These are phyloP conservation scores for Microchrysa polita DNA, from an alignment of 2,888 invertebrate genomes.

Conservation along the genomic window DNA sequence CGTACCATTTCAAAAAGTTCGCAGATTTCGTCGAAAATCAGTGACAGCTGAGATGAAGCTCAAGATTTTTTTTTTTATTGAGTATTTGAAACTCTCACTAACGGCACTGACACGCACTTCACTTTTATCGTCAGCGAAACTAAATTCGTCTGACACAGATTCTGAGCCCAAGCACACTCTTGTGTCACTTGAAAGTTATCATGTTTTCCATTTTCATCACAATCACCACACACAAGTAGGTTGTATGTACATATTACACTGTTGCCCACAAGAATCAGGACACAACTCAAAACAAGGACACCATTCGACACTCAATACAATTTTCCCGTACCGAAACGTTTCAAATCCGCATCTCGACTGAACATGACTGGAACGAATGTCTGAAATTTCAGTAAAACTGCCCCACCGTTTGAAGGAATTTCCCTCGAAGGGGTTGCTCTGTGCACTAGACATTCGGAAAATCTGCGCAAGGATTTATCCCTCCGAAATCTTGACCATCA, in stretches of 20 bases:
- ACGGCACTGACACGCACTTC: not conserved
- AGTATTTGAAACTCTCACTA: too few relatives aligned
- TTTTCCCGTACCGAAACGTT: conserved; percentile 30
- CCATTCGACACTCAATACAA: conserved; percentile 11
- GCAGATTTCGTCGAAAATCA: too few relatives aligned
- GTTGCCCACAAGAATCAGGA: not conserved
- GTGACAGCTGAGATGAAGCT: not conserved
- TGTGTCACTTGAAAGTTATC: not conserved
- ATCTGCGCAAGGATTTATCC: conserved; percentile 2
- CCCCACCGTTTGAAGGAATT: not conserved
- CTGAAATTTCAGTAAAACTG: not conserved
- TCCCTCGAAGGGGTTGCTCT: not conserved
- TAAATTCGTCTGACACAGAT: conserved; percentile 3
- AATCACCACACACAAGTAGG: conserved; percentile 19
- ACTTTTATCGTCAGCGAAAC: not conserved
- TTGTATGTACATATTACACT: conserved; percentile 16
- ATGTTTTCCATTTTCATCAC: conserved; percentile 4
- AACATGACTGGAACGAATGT: conserved; percentile 30
- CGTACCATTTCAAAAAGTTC: too few relatives aligned
- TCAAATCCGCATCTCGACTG: conserved; percentile 45
- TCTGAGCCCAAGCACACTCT: too few relatives aligned
- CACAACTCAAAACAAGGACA: conserved; percentile 12
- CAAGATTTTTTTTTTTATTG: not conserved
- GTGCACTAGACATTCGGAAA: not conserved
- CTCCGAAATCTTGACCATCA: conserved; percentile 29